These are phyloP conservation scores for Strigamia transsilvanica DNA, from an alignment of 2,888 invertebrate genomes.

Conservation along the genomic window DNA sequence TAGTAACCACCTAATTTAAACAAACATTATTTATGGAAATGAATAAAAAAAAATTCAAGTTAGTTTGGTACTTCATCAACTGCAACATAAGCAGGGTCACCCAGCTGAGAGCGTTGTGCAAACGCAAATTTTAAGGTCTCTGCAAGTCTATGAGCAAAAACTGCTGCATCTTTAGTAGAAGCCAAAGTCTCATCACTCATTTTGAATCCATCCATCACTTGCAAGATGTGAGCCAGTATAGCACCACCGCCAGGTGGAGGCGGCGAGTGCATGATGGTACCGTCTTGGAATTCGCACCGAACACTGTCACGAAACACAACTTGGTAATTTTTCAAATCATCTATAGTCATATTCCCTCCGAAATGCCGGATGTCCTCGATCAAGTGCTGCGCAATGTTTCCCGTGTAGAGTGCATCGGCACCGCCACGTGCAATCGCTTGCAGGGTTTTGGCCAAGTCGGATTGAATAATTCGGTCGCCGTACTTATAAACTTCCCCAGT, in stretches of 20 bases:
- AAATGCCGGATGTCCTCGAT: constrained; percentile 71
- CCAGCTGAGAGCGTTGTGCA: constrained; percentile 79
- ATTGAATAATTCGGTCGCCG: constrained; percentile 74
- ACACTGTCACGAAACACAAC: background rate
- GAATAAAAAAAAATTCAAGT: background rate
- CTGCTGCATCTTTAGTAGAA: background rate
- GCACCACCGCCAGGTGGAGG: constrained; percentile 88
- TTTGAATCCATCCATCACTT: constrained; percentile 70
- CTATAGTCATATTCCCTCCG: constrained; percentile 50
- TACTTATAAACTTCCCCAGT: constrained; percentile 72
- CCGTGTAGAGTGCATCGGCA: constrained; percentile 78
- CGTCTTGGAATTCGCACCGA: constrained; percentile 66
- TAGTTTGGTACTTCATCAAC: constrained; percentile 71
- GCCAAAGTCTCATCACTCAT: background rate
- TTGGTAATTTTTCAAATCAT: constrained; percentile 7
- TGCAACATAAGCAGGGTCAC: constrained; percentile 71
- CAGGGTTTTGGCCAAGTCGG: constrained; percentile 75
- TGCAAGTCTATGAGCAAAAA: constrained; percentile 74
- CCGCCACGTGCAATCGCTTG: constrained; percentile 74
- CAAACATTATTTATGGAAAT: background rate
- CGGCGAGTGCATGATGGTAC: constrained; percentile 76
- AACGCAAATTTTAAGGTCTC: constrained; percentile 93
- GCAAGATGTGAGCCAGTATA: constrained; percentile 81
- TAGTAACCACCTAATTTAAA: constrained; percentile 70
- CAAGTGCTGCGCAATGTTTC: constrained; percentile 73